Conservation (phyloP, 2,113 vertebrate species). For the Neolamprologus brichardi region DNA sequence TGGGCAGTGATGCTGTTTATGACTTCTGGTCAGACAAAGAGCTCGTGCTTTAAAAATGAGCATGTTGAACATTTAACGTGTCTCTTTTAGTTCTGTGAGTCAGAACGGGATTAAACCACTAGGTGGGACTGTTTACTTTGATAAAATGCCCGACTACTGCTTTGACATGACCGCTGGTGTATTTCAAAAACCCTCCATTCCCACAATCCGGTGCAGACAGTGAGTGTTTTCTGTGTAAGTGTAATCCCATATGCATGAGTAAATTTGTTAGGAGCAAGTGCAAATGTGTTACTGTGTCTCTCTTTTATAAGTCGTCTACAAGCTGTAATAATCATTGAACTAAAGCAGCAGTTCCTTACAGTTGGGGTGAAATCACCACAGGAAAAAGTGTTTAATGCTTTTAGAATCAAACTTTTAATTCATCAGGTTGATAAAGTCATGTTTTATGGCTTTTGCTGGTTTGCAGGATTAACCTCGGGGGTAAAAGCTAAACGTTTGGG, state of each 20-base stretch:
- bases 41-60: not conserved
- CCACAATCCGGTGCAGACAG: not conserved
- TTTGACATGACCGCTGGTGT: not conserved
- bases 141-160: not conserved
- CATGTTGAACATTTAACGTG: not conserved
- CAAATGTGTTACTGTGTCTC: not conserved
- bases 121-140: conserved; percentile 53
- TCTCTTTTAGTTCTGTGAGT: not conserved
- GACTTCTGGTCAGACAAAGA: not conserved
- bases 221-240: not conserved
- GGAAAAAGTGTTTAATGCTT: not conserved
- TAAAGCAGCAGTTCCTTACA: not conserved
- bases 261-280: not conserved
- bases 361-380: not conserved
- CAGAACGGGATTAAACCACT: conserved; percentile 23
- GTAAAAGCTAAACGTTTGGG: not conserved
- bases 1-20: not conserved
- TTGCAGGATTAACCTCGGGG: not conserved
- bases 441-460: not conserved
- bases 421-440: not conserved
- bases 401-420: not conserved
- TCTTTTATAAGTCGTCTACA: not conserved
- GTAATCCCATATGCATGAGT: not conserved
- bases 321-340: not conserved
- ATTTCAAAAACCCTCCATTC: not conserved